These are phyloP conservation scores for Clarias gariepinus DNA, from an alignment of 2,113 vertebrate species.

Conservation along the genomic window DNA sequence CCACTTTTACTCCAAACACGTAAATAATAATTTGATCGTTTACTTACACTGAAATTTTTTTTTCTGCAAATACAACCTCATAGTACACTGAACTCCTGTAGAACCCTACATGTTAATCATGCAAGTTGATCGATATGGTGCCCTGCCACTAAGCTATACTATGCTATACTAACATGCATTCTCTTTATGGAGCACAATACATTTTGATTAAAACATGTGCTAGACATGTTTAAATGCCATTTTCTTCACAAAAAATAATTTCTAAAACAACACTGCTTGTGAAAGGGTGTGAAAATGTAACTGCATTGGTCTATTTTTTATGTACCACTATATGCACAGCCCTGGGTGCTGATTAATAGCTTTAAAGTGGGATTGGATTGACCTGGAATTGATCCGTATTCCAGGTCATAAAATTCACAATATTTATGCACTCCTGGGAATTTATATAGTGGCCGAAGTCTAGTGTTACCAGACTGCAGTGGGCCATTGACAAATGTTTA, in stretches of 20 bases:
- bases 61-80: not conserved
- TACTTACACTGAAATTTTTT: not conserved
- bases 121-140: not conserved
- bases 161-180: not conserved
- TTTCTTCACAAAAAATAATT: not conserved
- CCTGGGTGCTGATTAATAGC: not conserved
- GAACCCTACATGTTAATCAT: not conserved
- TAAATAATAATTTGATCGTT: not conserved
- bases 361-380: not conserved
- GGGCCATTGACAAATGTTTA: not conserved
- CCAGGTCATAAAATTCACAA: not conserved
- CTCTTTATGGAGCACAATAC: not conserved
- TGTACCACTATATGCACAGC: not conserved
- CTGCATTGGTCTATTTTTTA: not conserved
- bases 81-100: not conserved
- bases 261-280: not conserved
- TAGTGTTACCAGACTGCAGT: not conserved
- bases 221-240: too few species aligned
- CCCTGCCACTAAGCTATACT: too few species aligned
- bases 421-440: not conserved
- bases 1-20: conserved; percentile 6
- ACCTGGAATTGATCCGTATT: not conserved
- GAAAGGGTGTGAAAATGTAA: not conserved
- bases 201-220: not conserved
- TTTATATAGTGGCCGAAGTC: not conserved